Conservation (phyloP, 2,888 invertebrate species). For the Phragmatobia fuliginosa region DNA sequence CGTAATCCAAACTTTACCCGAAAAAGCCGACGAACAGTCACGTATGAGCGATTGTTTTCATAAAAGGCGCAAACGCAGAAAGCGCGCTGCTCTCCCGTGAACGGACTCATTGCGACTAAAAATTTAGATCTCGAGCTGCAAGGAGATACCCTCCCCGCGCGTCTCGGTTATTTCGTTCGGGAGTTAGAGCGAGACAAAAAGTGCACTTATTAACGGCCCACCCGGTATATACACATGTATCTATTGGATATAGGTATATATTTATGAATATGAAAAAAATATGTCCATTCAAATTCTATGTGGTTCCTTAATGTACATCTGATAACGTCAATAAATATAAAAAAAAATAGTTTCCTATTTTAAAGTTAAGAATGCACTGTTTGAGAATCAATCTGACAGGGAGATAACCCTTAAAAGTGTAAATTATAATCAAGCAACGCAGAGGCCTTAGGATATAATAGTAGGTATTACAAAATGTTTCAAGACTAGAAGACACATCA, state of each 20-base stretch:
- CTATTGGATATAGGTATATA: too few species aligned
- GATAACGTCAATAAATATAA: neutral
- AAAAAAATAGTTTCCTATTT: neutral
- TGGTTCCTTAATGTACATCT: neutral
- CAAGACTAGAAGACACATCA: slow-evolving; percentile 2
- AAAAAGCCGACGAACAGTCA: too few species aligned
- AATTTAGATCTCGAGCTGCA: too few species aligned
- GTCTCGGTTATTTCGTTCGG: too few species aligned
- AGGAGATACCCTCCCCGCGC: too few species aligned
- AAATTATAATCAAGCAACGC: neutral
- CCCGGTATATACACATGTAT: neutral
- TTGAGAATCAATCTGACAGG: neutral
- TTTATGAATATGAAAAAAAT: neutral
- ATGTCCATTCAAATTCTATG: neutral
- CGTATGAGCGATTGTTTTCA: too few species aligned
- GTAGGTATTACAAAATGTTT: neutral
- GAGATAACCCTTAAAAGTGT: neutral
- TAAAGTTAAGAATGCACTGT: neutral
- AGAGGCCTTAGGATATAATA: neutral
- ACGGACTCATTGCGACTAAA: too few species aligned
- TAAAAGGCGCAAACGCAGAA: too few species aligned
- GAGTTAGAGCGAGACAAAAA: too few species aligned
- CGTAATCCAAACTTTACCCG: too few species aligned
- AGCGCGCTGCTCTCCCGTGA: too few species aligned
- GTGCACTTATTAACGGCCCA: too few species aligned